Evolutionary conservation across 2,797 vertebrate genomes (phyloP).

Genomic region (Mionectes olivaceus): DNA sequence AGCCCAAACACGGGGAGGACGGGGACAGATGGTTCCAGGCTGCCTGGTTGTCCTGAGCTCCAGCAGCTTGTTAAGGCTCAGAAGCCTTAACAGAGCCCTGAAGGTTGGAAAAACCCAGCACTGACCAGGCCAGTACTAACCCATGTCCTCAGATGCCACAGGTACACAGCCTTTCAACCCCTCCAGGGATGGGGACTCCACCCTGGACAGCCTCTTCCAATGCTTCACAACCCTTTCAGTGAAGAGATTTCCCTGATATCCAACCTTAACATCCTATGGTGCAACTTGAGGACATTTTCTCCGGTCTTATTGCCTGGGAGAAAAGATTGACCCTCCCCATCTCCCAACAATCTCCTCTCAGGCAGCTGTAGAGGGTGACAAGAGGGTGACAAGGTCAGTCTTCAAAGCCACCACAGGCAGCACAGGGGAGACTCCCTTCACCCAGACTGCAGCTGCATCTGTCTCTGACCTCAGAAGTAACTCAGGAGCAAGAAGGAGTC

Average conservation of each 20-base stretch:
- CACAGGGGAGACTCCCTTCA: not conserved
- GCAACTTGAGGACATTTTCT: too few species aligned
- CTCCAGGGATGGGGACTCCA: too few species aligned
- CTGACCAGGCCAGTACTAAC: not conserved
- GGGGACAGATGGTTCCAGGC: not conserved
- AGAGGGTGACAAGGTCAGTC: not conserved
- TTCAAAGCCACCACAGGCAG: not conserved
- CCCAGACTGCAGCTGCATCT: not conserved
- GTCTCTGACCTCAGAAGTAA: not conserved
- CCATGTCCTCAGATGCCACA: too few species aligned
- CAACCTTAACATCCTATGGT: too few species aligned
- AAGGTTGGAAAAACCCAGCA: not conserved
- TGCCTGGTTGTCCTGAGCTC: not conserved
- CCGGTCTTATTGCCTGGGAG: too few species aligned
- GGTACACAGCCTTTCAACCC: too few species aligned
- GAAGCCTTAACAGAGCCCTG: fast-evolving
- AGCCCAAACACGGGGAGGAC: not conserved
- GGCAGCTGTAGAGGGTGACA: not conserved
- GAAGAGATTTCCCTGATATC: too few species aligned
- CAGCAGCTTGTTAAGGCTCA: not conserved
- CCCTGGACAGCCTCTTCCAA: too few species aligned
- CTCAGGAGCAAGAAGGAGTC: too few species aligned
- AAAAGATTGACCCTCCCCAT: not conserved
- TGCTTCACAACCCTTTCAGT: too few species aligned
- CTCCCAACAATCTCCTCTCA: not conserved